Base-by-base conservation (phyloP, 64 coral and sea anemone genomes). In the Stylophora pistillata region DNA sequence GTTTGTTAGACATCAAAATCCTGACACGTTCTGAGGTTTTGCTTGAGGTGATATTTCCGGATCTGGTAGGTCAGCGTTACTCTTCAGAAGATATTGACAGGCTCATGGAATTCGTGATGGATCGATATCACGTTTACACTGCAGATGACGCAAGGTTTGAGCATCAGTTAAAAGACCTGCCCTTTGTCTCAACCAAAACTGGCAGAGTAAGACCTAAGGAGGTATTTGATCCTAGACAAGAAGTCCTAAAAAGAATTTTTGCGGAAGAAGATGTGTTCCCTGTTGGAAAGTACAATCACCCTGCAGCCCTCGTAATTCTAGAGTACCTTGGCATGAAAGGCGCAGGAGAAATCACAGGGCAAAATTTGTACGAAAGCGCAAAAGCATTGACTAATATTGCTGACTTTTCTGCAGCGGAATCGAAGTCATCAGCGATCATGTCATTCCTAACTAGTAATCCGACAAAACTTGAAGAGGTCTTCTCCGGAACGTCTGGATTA, bases 341-440 rank as follows among this genome's bases (percentile, higher is more conserved):
- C 13, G 71, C 88, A 18, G 59, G 41, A 52, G 20, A 63, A 1
- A 31, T 95, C 23, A 76, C 76, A 23, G 62, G 77, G 9, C 14
- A 53, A 61, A 89, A 95, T 53, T 30, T 95, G 33, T n/a, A 91
- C 2, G 54, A 59, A 55, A 88, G 94, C 55, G 89, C 58, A 18
- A 77, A 78, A 62, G 9, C 76, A 1, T 71, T 95, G 3, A 79
- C 18, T 52, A 66, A 30, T 1, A 20, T 95, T 30, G 4, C 58
- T 27, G 57, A 85, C 68, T 2, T 88, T 14, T 1, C 58, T 15
- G 69, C 55, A 71, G 89, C 77, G 10, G 26, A 18, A 84, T 58
- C 7, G 33, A 95, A 95, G 57, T 82, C 89, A 16, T 29, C 20
- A 75, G 85, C 89, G 10, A 87, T 95, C 72, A 47, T 94, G 2